A percentile compares a stretch with the other conserved stretches of the same genome.
Evolutionary conservation across 2,888 invertebrate species (phyloP).

Genomic region (Bellardia bayeri): DNA sequence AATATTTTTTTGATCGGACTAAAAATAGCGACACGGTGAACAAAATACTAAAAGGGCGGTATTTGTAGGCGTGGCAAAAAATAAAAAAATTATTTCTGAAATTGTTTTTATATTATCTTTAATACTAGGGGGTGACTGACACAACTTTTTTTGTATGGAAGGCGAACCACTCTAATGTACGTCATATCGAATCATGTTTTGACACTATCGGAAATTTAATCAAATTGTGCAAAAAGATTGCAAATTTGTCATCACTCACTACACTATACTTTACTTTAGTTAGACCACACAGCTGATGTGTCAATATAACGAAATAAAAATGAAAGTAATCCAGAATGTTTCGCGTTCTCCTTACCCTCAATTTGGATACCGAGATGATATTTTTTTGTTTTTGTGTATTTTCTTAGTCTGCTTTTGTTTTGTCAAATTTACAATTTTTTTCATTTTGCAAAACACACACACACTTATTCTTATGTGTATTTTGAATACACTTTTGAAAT

Average conservation of each 20-base stretch:
- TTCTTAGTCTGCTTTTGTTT: conserved; percentile 31
- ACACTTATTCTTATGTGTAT: conserved; percentile 16
- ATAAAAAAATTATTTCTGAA: too few species aligned
- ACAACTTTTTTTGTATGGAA: too few species aligned
- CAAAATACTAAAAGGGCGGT: too few species aligned
- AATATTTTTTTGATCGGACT: too few species aligned
- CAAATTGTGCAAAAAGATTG: neutral
- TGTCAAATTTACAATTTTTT: conserved; percentile 49
- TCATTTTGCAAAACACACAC: conserved; percentile 22
- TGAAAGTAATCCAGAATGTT: conserved; percentile 37
- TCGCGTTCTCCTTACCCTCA: neutral
- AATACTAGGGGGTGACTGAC: too few species aligned
- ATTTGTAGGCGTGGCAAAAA: too few species aligned
- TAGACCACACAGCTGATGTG: conserved; percentile 11
- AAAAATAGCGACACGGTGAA: too few species aligned
- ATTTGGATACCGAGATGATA: neutral
- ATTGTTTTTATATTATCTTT: too few species aligned
- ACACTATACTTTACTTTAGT: neutral
- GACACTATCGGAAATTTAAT: conserved; percentile 11
- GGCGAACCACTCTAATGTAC: too few species aligned
- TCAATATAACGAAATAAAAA: conserved; percentile 34
- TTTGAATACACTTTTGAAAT: too few species aligned
- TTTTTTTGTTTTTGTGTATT: conserved; percentile 13
- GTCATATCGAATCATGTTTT: neutral
- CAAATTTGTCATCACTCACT: neutral